These are phyloP conservation scores for Trachelus stipa DNA, from an alignment of 2,888 invertebrate genomes.

Conservation along the genomic window DNA sequence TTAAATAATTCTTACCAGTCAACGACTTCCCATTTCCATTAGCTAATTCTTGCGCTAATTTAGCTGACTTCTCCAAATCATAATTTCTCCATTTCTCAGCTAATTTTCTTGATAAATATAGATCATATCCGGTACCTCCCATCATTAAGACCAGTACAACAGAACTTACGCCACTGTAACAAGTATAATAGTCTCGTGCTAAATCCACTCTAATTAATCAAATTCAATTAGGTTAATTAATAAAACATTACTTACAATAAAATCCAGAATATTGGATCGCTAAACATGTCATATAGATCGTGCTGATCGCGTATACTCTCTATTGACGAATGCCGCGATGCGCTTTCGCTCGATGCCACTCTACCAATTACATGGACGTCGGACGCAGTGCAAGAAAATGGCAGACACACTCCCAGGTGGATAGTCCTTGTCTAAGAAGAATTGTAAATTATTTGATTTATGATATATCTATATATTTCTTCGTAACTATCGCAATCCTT, in stretches of 20 bases:
- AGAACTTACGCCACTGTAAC: conserved; percentile 70
- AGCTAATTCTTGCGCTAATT: conserved; percentile 55
- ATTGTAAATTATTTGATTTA: no score
- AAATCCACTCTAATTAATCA: not conserved
- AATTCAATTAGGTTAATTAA: not conserved
- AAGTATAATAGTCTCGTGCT: not conserved
- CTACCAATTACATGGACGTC: conserved; percentile 70
- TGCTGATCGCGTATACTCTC: conserved; percentile 77
- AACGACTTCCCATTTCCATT: conserved; percentile 48
- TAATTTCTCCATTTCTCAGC: conserved; percentile 44
- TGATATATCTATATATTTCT: no score
- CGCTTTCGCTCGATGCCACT: conserved; percentile 69
- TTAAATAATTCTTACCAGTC: conserved; percentile 44
- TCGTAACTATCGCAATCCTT: no score
- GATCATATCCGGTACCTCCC: conserved; percentile 79
- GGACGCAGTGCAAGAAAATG: conserved; percentile 74
- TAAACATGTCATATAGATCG: conserved; percentile 73
- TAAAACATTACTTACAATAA: conserved; percentile 71
- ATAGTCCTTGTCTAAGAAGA: conserved; percentile 74
- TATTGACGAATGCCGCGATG: conserved; percentile 66
- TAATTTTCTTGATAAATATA: conserved; percentile 63
- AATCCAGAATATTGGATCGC: conserved; percentile 79
- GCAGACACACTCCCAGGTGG: conserved; percentile 82
- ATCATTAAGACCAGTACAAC: conserved; percentile 71
- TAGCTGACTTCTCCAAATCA: conserved; percentile 60